Evolutionary conservation across 2,113 vertebrate genomes (phyloP).

Genomic region (Taurulus bubalis): DNA sequence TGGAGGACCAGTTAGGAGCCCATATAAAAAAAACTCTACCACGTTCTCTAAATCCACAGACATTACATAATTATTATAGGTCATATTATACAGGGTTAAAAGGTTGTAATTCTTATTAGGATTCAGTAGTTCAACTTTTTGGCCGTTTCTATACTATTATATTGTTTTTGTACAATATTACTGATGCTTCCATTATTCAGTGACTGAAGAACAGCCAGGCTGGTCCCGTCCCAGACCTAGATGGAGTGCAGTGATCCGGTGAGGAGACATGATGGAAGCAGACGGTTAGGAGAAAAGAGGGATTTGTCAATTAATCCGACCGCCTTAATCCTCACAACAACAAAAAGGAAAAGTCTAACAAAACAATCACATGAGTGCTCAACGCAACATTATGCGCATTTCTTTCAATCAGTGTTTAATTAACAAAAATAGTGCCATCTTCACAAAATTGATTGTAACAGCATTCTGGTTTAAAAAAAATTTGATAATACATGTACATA

Average conservation of each 20-base stretch:
- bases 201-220: neutral
- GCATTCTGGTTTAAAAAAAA: neutral
- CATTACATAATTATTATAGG: neutral
- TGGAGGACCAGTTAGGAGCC: neutral
- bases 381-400: neutral
- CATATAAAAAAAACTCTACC: neutral
- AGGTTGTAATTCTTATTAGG: neutral
- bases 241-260: constrained; percentile 25
- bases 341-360: constrained; percentile 39
- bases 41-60: neutral
- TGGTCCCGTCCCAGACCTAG: constrained; percentile 4
- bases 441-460: neutral
- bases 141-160: neutral
- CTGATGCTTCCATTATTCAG: neutral
- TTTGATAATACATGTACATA: neutral
- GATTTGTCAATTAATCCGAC: constrained; percentile 55
- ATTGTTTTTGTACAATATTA: neutral
- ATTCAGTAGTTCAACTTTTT: neutral
- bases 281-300: constrained; percentile 34
- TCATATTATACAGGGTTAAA: neutral
- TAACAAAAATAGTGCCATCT: constrained; percentile 11
- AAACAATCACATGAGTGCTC: neutral
- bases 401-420: neutral
- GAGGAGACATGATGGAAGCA: constrained; percentile 41
- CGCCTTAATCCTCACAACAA: constrained; percentile 46